Evolutionary conservation across 2,113 vertebrate species (phyloP).

Genomic region (Eptatretus burgeri): DNA sequence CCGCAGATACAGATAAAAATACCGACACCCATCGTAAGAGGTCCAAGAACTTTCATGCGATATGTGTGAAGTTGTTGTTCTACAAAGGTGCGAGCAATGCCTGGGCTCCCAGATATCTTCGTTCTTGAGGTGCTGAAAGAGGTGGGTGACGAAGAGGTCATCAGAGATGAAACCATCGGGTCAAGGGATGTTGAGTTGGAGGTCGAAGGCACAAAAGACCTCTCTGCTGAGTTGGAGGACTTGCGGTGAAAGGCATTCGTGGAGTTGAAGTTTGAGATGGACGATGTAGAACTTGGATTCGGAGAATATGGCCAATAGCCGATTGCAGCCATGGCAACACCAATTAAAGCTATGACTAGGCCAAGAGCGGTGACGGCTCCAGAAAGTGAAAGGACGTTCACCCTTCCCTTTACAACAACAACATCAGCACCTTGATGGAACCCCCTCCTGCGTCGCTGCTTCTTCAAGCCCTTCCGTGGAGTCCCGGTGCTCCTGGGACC

Average conservation of each 20-base stretch:
- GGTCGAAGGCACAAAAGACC: constrained; percentile 25
- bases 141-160: background rate
- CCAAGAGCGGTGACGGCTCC: constrained; percentile 80
- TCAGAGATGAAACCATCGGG: background rate
- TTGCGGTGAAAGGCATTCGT: constrained; percentile 15
- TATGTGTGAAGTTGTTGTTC: constrained; percentile 63
- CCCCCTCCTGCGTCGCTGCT: background rate
- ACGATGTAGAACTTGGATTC: constrained; percentile 6
- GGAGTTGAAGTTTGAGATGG: background rate
- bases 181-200: constrained; percentile 8
- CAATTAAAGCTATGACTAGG: constrained; percentile 42
- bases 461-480: too few relatives aligned
- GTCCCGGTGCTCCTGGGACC: too few relatives aligned
- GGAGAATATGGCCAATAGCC: constrained; percentile 56
- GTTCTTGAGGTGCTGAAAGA: too few relatives aligned
- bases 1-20: constrained; percentile 98
- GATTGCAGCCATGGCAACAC: constrained; percentile 75
- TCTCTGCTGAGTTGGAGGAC: constrained; percentile 17
- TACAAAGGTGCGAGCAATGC: constrained; percentile 23
- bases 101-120: too few relatives aligned
- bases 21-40: constrained; percentile 94
- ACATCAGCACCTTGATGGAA: constrained; percentile 51
- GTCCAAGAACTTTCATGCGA: constrained; percentile 93
- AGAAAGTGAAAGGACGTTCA: constrained; percentile 66
- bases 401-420: constrained; percentile 60